Evolutionary conservation across 2,113 vertebrate genomes (phyloP), one percentile per base, ranked within the genome.

Genomic region (Gymnorhina tibicen): DNA sequence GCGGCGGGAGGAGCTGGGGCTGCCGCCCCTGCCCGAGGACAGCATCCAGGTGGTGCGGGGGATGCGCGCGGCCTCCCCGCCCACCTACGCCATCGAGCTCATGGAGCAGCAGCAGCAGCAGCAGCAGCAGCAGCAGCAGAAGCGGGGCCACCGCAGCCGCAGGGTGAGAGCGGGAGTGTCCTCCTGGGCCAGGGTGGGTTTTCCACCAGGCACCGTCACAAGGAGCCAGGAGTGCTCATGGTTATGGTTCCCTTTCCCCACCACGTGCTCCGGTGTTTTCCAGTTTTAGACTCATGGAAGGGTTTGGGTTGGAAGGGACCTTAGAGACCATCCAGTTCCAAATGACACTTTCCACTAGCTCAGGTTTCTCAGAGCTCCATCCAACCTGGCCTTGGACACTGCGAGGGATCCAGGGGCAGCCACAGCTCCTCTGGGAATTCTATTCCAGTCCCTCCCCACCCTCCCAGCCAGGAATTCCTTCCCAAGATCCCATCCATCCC

Each of bases 41-140:
- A 99, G 99, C 96, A 99, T 99, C 96, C 98, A 99, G 97, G 99
- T 99, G 95, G 98, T 99, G 75, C 97, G 98, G 56, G 98, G 98
- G 93, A 99, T 99, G 99, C 98, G 99, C 1, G 99, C 99, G 0
- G 99, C 99, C 19, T 99, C 99, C 0, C 99, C 99, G 0, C 99
- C 99, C 6, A 98, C 99, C 79, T 99, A 97, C 15, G 98, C 98
- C 95, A 98, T 99, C 28, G 99, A 99, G 97, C 98, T 99, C 21
- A 96, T 98, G 11, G 99, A 99, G 39, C 99, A 99, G 93, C 99
- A 98, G 82, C 84, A 99, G 39, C 99, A 99, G n/a, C n/a, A n/a
- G 92, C 99, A 98, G 89, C 99, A 98, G 83, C 82, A 99, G 93
- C 99, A 98, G 95, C 98, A 98, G 97, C 99, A 98, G 97, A 98